Evolutionary conservation across 2,888 invertebrate species (phyloP).

Genomic region (Lomographa bimaculata): DNA sequence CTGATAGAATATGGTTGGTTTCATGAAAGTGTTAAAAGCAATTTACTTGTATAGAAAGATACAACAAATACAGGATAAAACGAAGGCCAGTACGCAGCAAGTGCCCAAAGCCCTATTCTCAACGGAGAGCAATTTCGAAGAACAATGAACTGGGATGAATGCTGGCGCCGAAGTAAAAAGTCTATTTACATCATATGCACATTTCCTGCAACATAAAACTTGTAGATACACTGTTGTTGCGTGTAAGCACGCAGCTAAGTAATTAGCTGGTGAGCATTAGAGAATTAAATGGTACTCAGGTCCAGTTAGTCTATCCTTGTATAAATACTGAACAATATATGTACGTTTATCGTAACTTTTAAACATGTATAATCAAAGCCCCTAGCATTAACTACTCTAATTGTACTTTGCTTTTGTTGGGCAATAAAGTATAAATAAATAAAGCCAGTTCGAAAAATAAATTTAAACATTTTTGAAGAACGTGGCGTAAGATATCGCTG

Average conservation of each 20-base stretch:
- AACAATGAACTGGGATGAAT: conserved; percentile 78
- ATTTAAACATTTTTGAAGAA: too few relatives aligned
- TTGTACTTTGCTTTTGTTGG: too few relatives aligned
- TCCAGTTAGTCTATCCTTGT: too few relatives aligned
- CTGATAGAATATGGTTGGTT: not conserved
- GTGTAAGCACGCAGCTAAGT: conserved; percentile 49
- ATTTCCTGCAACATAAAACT: conserved; percentile 60
- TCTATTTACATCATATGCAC: conserved; percentile 75
- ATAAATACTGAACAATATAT: too few relatives aligned
- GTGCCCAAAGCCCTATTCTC: conserved; percentile 68
- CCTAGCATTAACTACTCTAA: too few relatives aligned
- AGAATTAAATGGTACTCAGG: conserved; percentile 22
- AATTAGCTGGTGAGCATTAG: conserved; percentile 45
- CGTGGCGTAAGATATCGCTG: too few relatives aligned
- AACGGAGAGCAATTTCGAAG: conserved; percentile 76
- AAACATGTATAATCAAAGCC: too few relatives aligned
- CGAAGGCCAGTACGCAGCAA: conserved; percentile 57
- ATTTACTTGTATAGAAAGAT: conserved; percentile 31
- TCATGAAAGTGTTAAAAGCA: conserved; percentile 18
- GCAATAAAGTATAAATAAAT: too few relatives aligned
- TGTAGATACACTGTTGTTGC: conserved; percentile 46
- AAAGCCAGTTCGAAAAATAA: too few relatives aligned
- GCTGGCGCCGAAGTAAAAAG: conserved; percentile 73
- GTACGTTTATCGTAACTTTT: too few relatives aligned
- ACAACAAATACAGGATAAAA: conserved; percentile 49